These are phyloP conservation scores for Rhysida immarginata DNA, from an alignment of 1,140 invertebrate genomes.

Conservation along the genomic window DNA sequence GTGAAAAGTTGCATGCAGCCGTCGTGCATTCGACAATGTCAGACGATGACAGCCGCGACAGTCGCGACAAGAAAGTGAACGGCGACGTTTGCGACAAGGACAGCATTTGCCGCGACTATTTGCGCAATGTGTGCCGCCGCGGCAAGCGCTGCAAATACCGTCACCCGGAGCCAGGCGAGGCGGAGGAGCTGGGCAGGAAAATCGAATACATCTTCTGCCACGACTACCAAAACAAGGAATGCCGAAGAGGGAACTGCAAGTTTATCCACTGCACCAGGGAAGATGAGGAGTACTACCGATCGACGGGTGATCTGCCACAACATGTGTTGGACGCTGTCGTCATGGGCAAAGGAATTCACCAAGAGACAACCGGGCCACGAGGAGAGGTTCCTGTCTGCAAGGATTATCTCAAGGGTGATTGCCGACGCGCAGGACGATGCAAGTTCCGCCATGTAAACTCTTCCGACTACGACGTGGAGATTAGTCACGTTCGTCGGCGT, in stretches of 20 bases:
- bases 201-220: conserved; percentile 52
- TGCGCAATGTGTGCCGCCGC: conserved; percentile 51
- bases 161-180: conserved; percentile 33
- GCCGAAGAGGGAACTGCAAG: conserved; percentile 44
- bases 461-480: conserved; percentile 20
- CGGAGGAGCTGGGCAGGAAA: conserved; percentile 13
- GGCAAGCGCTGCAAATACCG: conserved; percentile 60
- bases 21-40: neutral
- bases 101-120: conserved; percentile 37
- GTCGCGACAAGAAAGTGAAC: conserved; percentile 8
- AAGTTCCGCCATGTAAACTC: conserved; percentile 38
- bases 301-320: conserved; percentile 47
- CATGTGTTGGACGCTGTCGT: conserved; percentile 31
- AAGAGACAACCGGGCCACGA: conserved; percentile 6
- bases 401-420: conserved; percentile 57
- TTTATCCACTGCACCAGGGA: conserved; percentile 62
- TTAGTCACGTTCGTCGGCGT: neutral
- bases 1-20: neutral
- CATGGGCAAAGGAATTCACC: conserved; percentile 18
- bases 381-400: conserved; percentile 48
- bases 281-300: conserved; percentile 57
- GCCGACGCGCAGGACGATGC: conserved; percentile 37
- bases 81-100: conserved; percentile 12
- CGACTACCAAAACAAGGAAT: conserved; percentile 62
- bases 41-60: conserved; percentile 8